Percentiles rank a stretch among this genome's conserved stretches.
These are phyloP conservation scores for Tachysurus fulvidraco DNA, from an alignment of 2,113 vertebrate species.

Conservation along the genomic window DNA sequence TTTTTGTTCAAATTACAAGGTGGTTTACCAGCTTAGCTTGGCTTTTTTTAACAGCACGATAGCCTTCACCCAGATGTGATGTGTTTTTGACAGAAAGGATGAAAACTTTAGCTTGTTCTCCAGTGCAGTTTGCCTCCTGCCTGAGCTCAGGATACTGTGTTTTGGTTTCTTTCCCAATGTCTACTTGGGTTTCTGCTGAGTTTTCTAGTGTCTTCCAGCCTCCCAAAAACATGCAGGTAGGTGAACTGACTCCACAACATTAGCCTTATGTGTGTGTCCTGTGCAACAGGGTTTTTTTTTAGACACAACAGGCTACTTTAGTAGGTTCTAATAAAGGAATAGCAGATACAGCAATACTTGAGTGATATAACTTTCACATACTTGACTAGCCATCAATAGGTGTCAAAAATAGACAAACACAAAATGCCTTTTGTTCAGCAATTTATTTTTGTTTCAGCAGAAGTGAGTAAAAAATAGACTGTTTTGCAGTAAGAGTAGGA, in stretches of 20 bases:
- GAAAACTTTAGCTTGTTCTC: not conserved
- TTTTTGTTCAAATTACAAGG: not conserved
- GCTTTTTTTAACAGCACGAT: not conserved
- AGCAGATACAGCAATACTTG: not conserved
- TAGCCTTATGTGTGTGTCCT: not conserved
- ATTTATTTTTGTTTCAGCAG: not conserved
- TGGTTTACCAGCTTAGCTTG: not conserved
- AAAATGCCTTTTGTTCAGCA: not conserved
- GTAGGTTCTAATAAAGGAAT: not conserved
- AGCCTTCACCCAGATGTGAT: not conserved
- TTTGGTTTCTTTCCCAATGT: not conserved
- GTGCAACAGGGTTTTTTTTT: not conserved
- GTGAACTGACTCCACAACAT: not conserved
- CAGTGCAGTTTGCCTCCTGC: not conserved
- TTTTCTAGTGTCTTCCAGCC: not conserved
- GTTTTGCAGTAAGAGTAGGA: slow-evolving; percentile 20
- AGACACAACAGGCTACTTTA: not conserved
- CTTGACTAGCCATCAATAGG: not conserved
- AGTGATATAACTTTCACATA: not conserved
- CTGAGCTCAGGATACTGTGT: not conserved
- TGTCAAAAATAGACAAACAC: not conserved
- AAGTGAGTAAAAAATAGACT: not conserved
- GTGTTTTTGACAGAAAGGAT: not conserved
- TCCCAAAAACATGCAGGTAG: not conserved
- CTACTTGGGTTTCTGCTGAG: not conserved